Conservation (phyloP, 2,797 vertebrate genomes). For the Podargus strigoides region DNA sequence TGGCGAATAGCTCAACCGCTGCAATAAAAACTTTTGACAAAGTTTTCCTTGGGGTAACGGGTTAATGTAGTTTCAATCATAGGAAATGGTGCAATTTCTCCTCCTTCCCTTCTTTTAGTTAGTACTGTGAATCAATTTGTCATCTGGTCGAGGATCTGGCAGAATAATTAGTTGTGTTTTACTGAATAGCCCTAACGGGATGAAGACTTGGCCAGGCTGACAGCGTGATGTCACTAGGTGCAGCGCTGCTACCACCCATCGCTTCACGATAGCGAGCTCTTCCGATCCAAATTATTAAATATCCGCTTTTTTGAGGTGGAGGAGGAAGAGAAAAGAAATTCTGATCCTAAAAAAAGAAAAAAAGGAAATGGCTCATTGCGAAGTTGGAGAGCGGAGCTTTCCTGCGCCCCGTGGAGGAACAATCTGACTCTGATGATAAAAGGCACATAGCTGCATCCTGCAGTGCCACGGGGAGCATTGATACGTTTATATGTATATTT, state of each 20-base stretch:
- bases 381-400: background rate
- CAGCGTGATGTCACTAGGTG: slow-evolving; percentile 26
- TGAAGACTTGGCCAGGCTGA: slow-evolving; percentile 2
- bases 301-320: slow-evolving; percentile 47
- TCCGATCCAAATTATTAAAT: slow-evolving; percentile 39
- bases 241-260: slow-evolving; percentile 21
- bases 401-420: background rate
- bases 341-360: slow-evolving; percentile 28
- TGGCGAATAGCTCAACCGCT: background rate
- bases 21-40: slow-evolving; percentile 9
- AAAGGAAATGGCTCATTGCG: slow-evolving; percentile 41
- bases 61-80: slow-evolving; percentile 41
- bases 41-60: slow-evolving; percentile 51
- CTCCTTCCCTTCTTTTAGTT: slow-evolving; percentile 22
- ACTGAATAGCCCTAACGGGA: slow-evolving; percentile 7
- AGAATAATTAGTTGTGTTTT: slow-evolving; percentile 33
- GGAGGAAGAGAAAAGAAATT: slow-evolving; percentile 58
- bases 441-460: background rate
- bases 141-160: slow-evolving; percentile 37
- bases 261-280: background rate
- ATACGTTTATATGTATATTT: background rate
- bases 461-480: background rate
- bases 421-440: slow-evolving; percentile 17
- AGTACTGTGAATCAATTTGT: slow-evolving; percentile 46
- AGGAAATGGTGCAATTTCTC: slow-evolving; percentile 52